These are phyloP conservation scores for Lepus europaeus DNA, from an alignment of 2,113 vertebrate species.

Conservation along the genomic window DNA sequence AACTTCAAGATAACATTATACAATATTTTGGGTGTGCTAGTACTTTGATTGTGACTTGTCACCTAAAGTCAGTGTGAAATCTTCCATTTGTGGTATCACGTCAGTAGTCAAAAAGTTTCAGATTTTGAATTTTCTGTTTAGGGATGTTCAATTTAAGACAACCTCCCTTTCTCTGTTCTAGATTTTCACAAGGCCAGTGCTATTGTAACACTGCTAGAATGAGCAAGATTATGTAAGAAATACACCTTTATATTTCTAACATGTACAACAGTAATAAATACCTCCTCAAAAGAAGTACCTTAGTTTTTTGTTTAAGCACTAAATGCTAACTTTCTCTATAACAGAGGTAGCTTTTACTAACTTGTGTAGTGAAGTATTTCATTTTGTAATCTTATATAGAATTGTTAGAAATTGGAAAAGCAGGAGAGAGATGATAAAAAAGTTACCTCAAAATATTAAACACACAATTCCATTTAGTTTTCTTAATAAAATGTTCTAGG, in stretches of 20 bases:
- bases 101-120: too few species aligned
- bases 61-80: not conserved
- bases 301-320: not conserved
- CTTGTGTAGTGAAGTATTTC: not conserved
- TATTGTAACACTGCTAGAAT: not conserved
- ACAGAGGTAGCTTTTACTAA: not conserved
- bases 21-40: not conserved
- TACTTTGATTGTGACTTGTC: not conserved
- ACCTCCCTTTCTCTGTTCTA: not conserved
- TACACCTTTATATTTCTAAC: not conserved
- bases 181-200: not conserved
- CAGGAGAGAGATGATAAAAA: slow-evolving; percentile 16
- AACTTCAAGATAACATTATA: not conserved
- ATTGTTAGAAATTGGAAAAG: not conserved
- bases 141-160: not conserved
- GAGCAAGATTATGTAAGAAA: not conserved
- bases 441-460: slow-evolving; percentile 39
- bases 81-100: not conserved
- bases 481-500: not conserved
- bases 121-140: not conserved
- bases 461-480: not conserved
- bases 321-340: not conserved
- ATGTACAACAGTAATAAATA: not conserved
- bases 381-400: not conserved
- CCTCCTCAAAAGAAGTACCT: slow-evolving; percentile 35